Base-by-base conservation (phyloP, 2,888 invertebrate species). In the Odontomyia ornata region DNA sequence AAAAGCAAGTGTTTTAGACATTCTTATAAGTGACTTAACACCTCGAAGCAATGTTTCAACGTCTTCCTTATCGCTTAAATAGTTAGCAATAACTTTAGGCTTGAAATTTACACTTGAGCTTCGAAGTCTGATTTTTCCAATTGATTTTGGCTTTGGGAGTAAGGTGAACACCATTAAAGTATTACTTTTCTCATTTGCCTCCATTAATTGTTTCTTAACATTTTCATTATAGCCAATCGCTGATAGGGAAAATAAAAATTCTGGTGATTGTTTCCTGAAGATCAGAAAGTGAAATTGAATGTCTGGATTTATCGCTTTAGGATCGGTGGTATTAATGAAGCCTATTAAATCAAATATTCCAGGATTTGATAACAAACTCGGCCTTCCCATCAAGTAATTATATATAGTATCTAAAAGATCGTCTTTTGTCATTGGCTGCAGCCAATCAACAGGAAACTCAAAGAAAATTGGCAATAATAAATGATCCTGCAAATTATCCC, bases 401-500 rank as follows among this genome's bases (percentile, higher is more conserved):
- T 75, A 75, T 13, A 75, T 64, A 15, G 5, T 30, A 18, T 43
- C 64, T 25, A 75, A 23, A 1, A 75, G 75, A 28, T 75, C 75
- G 18, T 75, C 75, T 21, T 75, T 75, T 13, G 75, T 57, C 0
- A 72, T 30, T 21, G 67, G 23, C 13, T 52, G 13, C n/a, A 11
- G 3, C 9, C 25, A 87, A 82, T 81, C 89, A 18, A 80, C 80
- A 1, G 89, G 89, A 80, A 90, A 85, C 25, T 83, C 80, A 15
- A 85, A 57, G 23, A 83, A 81, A 0, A 86, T 3, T 1, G 84
- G 83, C 1, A 91, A 88, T 0, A 91, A 90, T 27, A 93, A 90
- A 84, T 95, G 95, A 83, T 95, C 95, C 84, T 95, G 94, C 0
- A 95, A 87, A 83, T 95, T 93, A 80, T 91, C 88, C 0, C 94